Evolutionary conservation across 2,113 vertebrate genomes (phyloP), one percentile per base, ranked within the genome.

Genomic region (Dicaeum eximium): DNA sequence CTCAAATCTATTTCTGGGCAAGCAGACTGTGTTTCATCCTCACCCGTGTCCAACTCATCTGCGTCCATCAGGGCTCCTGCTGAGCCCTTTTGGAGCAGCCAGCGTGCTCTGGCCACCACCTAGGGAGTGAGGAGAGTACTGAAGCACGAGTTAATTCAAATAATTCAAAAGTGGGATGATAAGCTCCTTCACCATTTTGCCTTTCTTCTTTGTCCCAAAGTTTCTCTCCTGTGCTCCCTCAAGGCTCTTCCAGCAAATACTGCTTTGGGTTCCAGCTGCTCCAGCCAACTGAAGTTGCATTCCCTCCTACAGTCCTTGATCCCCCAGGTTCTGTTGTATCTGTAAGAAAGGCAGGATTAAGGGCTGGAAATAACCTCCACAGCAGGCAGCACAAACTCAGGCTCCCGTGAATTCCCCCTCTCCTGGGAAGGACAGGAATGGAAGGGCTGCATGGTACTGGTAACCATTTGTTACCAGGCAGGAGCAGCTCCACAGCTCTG

Each of bases 1-100:
- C 84, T 90, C 82, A 15, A 35, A 74, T 90, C 94, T 92, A 86
- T 92, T 96, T 93, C 74, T 80, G 78, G 92, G 61, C 70, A 78
- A 61, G 90, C 56, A 86, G 80, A 51, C 80, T 69, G 92, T 60
- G 51, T 61, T 93, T 92, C 88, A 94, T 96, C 93, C 93, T 95
- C 95, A 96, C 74, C 69, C 93, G 81, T 79, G 69, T 70, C 86
- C 93, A 71, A 82, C 83, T 70, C 91, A 64, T 91, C 91, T 71
- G 67, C 5, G 14, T 72, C 84, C 57, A 62, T 11, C 62, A 38
- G 35, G 38, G 77, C 10, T 93, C 95, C 89, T 87, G 92, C 95
- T 89, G 84, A 57, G 90, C 65, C 45, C 60, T 91, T 33, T 5
- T 17, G 71, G 89, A 87, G 86, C 90, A 66, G 58, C 23, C 90